Percentiles rank a stretch among this genome's conserved stretches.
Conservation (phyloP, 2,797 vertebrate genomes). For the Helicolenus hilgendorfi region DNA sequence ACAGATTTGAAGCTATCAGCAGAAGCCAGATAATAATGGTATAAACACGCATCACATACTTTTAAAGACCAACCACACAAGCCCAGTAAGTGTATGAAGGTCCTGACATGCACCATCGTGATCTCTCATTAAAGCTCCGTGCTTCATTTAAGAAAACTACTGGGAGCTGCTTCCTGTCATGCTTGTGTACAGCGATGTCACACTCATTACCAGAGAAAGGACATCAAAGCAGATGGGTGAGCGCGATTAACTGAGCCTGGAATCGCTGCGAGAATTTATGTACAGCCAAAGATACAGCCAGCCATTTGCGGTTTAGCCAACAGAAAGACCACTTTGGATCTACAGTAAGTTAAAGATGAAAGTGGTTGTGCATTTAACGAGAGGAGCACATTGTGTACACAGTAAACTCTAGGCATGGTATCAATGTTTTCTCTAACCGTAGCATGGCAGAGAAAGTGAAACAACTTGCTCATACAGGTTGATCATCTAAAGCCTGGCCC, state of each 20-base stretch:
- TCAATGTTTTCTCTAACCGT: not conserved
- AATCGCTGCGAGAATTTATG: slow-evolving; percentile 53
- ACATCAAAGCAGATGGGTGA: slow-evolving; percentile 82
- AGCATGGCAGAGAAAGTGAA: not conserved
- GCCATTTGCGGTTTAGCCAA: slow-evolving; percentile 48
- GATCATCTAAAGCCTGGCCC: not conserved
- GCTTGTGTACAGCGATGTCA: slow-evolving; percentile 63
- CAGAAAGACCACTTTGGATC: slow-evolving; percentile 31
- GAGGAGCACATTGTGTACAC: not conserved
- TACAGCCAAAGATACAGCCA: slow-evolving; percentile 59
- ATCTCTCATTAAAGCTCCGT: slow-evolving; percentile 51
- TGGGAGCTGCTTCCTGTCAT: slow-evolving; percentile 60
- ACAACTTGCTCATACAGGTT: not conserved
- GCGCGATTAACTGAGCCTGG: slow-evolving; percentile 64
- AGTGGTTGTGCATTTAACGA: not conserved
- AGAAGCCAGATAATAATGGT: not conserved
- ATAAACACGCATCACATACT: not conserved
- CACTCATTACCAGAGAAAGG: slow-evolving; percentile 73
- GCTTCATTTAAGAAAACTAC: slow-evolving; percentile 33
- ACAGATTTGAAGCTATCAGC: not conserved
- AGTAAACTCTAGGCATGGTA: not conserved
- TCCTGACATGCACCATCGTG: slow-evolving; percentile 36
- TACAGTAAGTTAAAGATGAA: slow-evolving; percentile 41
- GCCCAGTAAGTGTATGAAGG: slow-evolving; percentile 9
- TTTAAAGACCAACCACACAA: slow-evolving; percentile 19